A percentile compares a stretch with the other conserved stretches of the same genome.
Conservation (phyloP, 2,113 vertebrate genomes). For the Gallinago undulata region DNA sequence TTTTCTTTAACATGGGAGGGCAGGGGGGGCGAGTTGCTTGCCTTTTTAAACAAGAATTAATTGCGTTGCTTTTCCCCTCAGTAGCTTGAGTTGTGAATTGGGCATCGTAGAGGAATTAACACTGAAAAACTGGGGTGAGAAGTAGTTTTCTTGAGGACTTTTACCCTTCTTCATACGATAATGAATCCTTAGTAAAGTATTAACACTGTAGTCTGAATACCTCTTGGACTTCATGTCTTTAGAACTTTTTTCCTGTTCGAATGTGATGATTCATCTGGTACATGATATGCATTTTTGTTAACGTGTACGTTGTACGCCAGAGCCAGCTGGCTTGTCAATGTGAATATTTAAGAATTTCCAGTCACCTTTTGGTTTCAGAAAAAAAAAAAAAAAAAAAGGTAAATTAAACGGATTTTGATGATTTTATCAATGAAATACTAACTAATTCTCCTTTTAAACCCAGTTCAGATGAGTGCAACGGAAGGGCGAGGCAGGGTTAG, state of each 20-base stretch:
- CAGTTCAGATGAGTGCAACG: neutral
- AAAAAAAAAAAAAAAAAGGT: neutral
- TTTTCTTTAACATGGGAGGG: neutral
- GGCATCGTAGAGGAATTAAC: neutral
- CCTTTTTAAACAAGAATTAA: neutral
- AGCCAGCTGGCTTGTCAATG: conserved; percentile 36
- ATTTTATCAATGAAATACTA: conserved; percentile 33
- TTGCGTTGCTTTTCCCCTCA: neutral
- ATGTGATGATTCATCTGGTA: conserved; percentile 27
- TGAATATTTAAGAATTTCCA: conserved; percentile 38
- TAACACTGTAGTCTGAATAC: conserved; percentile 29
- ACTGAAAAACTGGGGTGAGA: neutral
- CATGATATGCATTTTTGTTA: conserved; percentile 17
- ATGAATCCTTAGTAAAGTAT: neutral
- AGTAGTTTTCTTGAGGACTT: neutral
- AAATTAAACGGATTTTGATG: conserved; percentile 59
- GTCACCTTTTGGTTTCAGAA: conserved; percentile 34
- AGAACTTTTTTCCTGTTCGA: neutral
- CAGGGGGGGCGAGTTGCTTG: neutral
- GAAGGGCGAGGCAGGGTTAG: neutral
- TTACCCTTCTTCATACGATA: neutral
- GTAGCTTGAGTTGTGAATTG: neutral
- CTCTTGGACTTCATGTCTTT: conserved; percentile 29
- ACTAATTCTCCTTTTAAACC: conserved; percentile 30
- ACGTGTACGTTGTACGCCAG: conserved; percentile 2